Evolutionary conservation across 2,113 vertebrate genomes (phyloP), one percentile per base, ranked within the genome.

Genomic region (Gadus macrocephalus): DNA sequence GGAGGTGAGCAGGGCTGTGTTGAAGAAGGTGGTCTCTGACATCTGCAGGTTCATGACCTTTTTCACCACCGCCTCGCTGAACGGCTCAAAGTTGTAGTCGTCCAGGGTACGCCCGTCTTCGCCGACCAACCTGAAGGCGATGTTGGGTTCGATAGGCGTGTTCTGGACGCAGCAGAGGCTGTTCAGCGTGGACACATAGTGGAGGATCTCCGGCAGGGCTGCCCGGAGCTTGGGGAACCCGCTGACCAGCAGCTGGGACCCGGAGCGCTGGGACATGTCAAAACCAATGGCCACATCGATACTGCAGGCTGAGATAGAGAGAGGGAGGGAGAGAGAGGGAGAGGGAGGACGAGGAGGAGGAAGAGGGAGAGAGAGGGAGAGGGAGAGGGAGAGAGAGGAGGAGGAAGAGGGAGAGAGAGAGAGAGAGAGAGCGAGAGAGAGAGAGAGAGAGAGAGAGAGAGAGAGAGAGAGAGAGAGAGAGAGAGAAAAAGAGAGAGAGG

Each of bases 61-160:
- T 17, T 53, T 80, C 28, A 95, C 27, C 15, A 85, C 67, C 0
- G 87, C 86, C 0, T 81, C 76, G 16, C 59, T 90, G 72, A 93
- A 92, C 0, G 14, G 62, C 38, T 92, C 90, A 72, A 96, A 96
- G 49, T 64, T 79, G 4, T 82, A 90, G 70, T 96, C 91, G 58
- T 94, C 81, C 16, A 90, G 16, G 1, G 70, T 0, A 5, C 19
- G 62, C 12, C 89, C 91, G 0, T 77, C 67, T 0, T 25, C 58
- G 2, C 31, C 1, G 42, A 92, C 83, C 22, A 94, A 71, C 0
- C 85, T 78, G 70, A 88, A 95, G 31, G 77, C 90, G 16, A 95
- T 79, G 14, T 81, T 90, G 62, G 84, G 28, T 0, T 62, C 14
- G 0, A 92, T 5, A 0, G 70, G 60, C 0, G 35, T 20, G 12